A percentile compares a stretch with the other conserved stretches of the same genome.
These are phyloP conservation scores for Leucoptera coffeella DNA, from an alignment of 2,888 invertebrate genomes.

Conservation along the genomic window DNA sequence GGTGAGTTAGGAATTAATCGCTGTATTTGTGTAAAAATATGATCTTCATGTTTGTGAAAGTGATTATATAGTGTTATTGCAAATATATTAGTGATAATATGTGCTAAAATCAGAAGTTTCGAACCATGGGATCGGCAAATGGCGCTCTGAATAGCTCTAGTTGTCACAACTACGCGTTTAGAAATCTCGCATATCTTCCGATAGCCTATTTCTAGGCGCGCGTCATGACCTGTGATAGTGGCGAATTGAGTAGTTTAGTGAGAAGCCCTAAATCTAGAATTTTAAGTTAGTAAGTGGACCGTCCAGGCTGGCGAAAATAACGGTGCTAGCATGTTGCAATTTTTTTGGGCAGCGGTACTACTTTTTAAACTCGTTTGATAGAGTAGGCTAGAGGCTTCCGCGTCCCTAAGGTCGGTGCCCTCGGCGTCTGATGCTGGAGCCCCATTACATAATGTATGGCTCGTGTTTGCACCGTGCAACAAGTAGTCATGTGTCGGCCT, in stretches of 20 bases:
- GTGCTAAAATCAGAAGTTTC: conserved; percentile 35
- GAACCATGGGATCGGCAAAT: conserved; percentile 40
- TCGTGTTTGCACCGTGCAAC: conserved; percentile 48
- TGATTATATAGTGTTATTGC: conserved; percentile 31
- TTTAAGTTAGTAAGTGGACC: conserved; percentile 46
- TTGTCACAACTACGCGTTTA: conserved; percentile 54
- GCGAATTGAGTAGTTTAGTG: conserved; percentile 40
- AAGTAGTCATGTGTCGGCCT: conserved; percentile 53
- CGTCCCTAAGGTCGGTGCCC: conserved; percentile 53
- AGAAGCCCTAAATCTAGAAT: conserved; percentile 33
- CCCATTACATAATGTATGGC: conserved; percentile 54
- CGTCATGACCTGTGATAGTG: conserved; percentile 36
- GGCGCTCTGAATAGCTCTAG: conserved; percentile 52
- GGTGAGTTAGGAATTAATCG: conserved; percentile 61
- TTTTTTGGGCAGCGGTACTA: conserved; percentile 55
- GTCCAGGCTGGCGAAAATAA: conserved; percentile 54
- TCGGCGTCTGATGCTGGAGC: conserved; percentile 41
- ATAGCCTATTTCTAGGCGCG: conserved; percentile 30
- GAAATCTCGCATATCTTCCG: conserved; percentile 33
- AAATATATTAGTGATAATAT: conserved; percentile 35
- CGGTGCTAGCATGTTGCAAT: conserved; percentile 56
- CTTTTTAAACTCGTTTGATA: conserved; percentile 54
- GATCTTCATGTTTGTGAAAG: conserved; percentile 31
- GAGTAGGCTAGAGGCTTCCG: conserved; percentile 51
- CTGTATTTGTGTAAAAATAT: conserved; percentile 22